Evolutionary conservation across 2,113 vertebrate species (phyloP).

Genomic region (Patagioenas fasciata): DNA sequence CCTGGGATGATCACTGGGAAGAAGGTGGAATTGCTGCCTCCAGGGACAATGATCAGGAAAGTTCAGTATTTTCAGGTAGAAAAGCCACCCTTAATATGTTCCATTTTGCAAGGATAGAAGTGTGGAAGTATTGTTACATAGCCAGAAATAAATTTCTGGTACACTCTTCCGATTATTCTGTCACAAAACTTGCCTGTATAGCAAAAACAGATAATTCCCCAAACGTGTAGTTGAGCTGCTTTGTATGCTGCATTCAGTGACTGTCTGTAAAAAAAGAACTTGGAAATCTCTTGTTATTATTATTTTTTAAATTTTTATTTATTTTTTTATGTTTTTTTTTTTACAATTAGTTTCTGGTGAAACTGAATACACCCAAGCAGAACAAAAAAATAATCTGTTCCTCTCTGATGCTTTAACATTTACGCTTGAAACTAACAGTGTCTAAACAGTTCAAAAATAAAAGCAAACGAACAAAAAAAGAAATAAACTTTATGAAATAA

Average conservation of each 20-base stretch:
- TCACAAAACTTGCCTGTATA: neutral
- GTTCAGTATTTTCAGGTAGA: neutral
- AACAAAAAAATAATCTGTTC: neutral
- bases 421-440: neutral
- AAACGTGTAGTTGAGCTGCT: neutral
- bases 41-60: neutral
- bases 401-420: neutral
- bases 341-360: neutral
- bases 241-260: neutral
- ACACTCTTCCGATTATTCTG: neutral
- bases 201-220: neutral
- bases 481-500: neutral
- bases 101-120: neutral
- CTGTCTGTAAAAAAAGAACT: neutral
- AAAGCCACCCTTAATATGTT: neutral
- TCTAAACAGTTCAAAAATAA: neutral
- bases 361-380: neutral
- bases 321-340: neutral
- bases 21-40: neutral
- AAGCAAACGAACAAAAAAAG: neutral
- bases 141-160: neutral
- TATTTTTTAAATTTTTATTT: neutral
- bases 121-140: neutral
- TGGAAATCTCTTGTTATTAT: neutral
- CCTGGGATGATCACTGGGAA: neutral